Evolutionary conservation across 2,113 vertebrate species (phyloP).

Genomic region (Dolichotis patagonum): DNA sequence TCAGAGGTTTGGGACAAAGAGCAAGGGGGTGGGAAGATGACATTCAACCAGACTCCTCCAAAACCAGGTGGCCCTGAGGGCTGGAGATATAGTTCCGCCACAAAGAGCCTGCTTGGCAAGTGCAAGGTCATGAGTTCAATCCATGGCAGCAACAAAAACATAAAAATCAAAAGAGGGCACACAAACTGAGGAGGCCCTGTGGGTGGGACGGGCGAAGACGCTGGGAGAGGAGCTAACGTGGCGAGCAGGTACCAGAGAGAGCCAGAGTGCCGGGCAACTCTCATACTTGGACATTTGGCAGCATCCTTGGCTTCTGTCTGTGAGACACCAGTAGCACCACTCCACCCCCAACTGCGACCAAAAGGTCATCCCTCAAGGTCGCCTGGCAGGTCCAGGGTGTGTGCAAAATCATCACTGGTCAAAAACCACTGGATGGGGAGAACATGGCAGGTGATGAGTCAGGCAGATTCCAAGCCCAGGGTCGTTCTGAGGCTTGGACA

Average conservation of each 20-base stretch:
- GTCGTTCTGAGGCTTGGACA: not conserved
- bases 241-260: not conserved
- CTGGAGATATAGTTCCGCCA: too few relatives aligned
- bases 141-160: too few relatives aligned
- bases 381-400: rapidly evolving
- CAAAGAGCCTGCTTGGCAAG: too few relatives aligned
- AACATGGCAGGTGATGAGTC: rapidly evolving
- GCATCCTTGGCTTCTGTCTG: not conserved
- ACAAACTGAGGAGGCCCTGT: not conserved
- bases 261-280: rapidly evolving
- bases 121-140: too few relatives aligned
- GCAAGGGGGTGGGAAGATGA: not conserved
- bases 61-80: not conserved
- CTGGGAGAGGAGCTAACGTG: not conserved
- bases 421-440: not conserved
- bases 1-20: not conserved
- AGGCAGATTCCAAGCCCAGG: rapidly evolving
- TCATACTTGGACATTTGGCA: rapidly evolving
- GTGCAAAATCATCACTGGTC: rapidly evolving
- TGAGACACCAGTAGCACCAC: not conserved
- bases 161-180: too few relatives aligned
- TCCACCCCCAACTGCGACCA: not conserved
- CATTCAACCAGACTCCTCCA: not conserved
- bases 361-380: not conserved
- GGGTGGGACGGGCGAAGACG: not conserved